Evolutionary conservation across 2,113 vertebrate genomes (phyloP).

Genomic region (Ptychochromis oligacanthus): DNA sequence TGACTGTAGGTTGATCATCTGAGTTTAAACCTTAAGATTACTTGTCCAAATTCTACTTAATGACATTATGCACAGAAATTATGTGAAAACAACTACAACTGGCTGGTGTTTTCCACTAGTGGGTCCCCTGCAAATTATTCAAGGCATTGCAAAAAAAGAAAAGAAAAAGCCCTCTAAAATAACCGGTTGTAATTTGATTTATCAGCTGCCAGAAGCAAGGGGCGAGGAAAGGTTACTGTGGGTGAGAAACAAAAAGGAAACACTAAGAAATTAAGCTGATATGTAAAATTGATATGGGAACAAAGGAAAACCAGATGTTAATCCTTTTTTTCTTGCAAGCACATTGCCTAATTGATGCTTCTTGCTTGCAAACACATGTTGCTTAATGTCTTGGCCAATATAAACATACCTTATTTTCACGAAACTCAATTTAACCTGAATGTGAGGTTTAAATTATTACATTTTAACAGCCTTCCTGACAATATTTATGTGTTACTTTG

Average conservation of each 20-base stretch:
- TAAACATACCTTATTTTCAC: slow-evolving; percentile 13
- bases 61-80: slow-evolving; percentile 36
- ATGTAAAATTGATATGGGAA: slow-evolving; percentile 46
- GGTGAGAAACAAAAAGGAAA: slow-evolving; percentile 58
- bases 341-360: slow-evolving; percentile 35
- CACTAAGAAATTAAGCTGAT: slow-evolving; percentile 48
- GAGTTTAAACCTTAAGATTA: slow-evolving; percentile 12
- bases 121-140: slow-evolving; percentile 42
- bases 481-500: slow-evolving; percentile 9
- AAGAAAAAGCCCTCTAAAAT: slow-evolving; percentile 62
- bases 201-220: slow-evolving; percentile 57
- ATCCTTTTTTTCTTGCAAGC: slow-evolving; percentile 33
- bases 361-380: slow-evolving; percentile 39
- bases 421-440: slow-evolving; percentile 24
- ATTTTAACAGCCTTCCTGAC: slow-evolving; percentile 1
- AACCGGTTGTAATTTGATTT: slow-evolving; percentile 60
- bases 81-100: slow-evolving; percentile 45
- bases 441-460: neutral
- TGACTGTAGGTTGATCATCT: slow-evolving; percentile 18
- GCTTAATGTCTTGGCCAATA: slow-evolving; percentile 3
- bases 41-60: slow-evolving; percentile 10
- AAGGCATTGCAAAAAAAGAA: neutral
- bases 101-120: slow-evolving; percentile 49
- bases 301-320: slow-evolving; percentile 54
- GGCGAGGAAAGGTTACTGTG: slow-evolving; percentile 29